phyloP scores from a whole-genome alignment of 2,113 vertebrate genomes.

The Daubentonia madagascariensis region DNA sequence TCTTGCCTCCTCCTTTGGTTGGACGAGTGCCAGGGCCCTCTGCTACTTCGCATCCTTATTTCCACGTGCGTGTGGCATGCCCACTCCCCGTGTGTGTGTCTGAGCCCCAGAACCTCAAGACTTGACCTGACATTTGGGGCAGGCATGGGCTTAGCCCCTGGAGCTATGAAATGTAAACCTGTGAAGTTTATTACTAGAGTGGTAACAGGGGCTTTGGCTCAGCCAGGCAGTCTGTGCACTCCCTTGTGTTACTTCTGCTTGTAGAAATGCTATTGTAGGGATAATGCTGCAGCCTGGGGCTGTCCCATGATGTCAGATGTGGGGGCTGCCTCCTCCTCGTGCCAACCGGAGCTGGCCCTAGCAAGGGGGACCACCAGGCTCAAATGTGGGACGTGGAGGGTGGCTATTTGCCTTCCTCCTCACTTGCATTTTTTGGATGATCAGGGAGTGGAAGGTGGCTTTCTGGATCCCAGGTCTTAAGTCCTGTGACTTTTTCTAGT shows the following conservation, averaged over 20 bases:
- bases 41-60: background rate
- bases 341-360: background rate
- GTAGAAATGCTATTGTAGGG: background rate
- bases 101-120: background rate
- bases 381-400: rapidly evolving
- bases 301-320: background rate
- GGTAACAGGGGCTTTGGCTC: conserved; percentile 5
- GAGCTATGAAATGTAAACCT: background rate
- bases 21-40: background rate
- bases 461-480: background rate
- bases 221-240: background rate
- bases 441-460: background rate
- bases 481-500: background rate
- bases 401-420: background rate
- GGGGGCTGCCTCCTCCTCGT: background rate
- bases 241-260: background rate
- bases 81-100: background rate
- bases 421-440: rapidly evolving
- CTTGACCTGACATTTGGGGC: no score
- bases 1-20: conserved; percentile 51
- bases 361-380: rapidly evolving
- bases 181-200: conserved; percentile 40
- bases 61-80: rapidly evolving
- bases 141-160: background rate
- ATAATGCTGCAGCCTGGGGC: rapidly evolving